phyloP scores from a whole-genome alignment of 2,888 invertebrate species.

The Caenorhabditis sp. region DNA sequence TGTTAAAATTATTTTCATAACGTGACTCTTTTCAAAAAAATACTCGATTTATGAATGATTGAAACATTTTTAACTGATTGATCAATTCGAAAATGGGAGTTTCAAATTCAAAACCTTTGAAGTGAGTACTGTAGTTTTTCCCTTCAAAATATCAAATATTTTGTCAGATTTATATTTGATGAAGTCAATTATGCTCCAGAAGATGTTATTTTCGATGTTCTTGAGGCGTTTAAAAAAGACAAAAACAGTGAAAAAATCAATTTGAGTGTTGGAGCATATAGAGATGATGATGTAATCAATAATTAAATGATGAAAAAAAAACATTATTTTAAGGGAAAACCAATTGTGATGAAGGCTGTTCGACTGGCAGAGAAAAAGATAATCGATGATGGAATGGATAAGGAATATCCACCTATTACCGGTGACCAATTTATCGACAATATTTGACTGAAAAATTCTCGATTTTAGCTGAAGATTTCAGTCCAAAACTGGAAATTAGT shows the following conservation, averaged over 20 bases:
- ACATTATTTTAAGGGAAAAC: constrained; percentile 78
- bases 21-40: no score
- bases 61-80: not conserved
- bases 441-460: not conserved
- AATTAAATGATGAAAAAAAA: not conserved
- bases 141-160: no score
- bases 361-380: constrained; percentile 84
- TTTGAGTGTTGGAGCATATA: constrained; percentile 83
- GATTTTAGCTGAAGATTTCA: no score
- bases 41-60: not conserved
- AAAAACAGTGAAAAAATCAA: constrained; percentile 91
- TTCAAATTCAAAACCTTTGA: not conserved
- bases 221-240: constrained; percentile 88
- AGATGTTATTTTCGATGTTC: constrained; percentile 85
- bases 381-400: constrained; percentile 81
- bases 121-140: constrained; percentile 1
- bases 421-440: constrained; percentile 74
- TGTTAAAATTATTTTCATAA: no score
- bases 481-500: not conserved
- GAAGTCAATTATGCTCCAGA: constrained; percentile 51
- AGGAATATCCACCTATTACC: constrained; percentile 92
- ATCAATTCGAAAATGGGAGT: not conserved
- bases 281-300: constrained; percentile 81
- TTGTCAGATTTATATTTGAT: no score
- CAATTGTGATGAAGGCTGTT: constrained; percentile 96